phyloP scores from a whole-genome alignment of 2,113 vertebrate genomes.

The Ictalurus furcatus region DNA sequence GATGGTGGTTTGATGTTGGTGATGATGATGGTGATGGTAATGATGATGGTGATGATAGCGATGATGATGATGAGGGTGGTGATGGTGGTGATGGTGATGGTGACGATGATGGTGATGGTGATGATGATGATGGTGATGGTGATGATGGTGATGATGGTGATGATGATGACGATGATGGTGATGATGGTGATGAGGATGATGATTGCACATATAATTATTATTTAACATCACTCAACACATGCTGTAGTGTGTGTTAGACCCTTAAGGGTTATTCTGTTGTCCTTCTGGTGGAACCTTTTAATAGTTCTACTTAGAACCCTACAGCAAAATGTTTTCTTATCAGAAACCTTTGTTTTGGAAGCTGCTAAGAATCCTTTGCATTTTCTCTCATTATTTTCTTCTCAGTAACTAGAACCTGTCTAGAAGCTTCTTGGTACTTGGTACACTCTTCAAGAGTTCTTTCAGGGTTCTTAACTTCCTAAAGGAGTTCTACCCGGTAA shows the following conservation, averaged over 20 bases:
- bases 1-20: neutral
- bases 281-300: neutral
- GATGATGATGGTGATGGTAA: neutral
- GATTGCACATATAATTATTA: neutral
- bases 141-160: neutral
- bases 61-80: neutral
- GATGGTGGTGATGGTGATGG: neutral
- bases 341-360: neutral
- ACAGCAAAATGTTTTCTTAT: neutral
- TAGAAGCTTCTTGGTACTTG: neutral
- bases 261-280: neutral
- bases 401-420: neutral
- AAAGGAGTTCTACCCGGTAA: neutral
- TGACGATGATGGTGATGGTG: neutral
- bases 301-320: neutral
- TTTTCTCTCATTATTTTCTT: neutral
- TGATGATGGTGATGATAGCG: neutral
- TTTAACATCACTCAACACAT: neutral
- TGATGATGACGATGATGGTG: neutral
- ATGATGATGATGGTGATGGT: neutral
- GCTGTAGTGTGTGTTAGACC: neutral
- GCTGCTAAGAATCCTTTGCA: neutral
- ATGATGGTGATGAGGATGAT: neutral
- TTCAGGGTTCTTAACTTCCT: neutral
- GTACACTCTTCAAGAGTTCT: neutral